Conservation (phyloP, 2,797 vertebrate species). For the Dallia pectoralis region DNA sequence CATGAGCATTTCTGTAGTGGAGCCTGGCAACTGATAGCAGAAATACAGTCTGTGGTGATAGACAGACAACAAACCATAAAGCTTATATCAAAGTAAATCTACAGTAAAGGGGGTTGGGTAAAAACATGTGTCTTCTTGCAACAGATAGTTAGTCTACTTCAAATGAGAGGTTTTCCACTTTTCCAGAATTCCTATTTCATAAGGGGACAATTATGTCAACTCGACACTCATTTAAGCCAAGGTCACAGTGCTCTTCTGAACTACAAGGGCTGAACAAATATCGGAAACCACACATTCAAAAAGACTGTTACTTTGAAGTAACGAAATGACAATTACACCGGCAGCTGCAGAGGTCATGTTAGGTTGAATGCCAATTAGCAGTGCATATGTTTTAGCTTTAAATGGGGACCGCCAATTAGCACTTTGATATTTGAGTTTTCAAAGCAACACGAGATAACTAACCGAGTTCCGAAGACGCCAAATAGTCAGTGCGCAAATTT, state of each 20-base stretch:
- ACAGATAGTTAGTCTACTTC: constrained; percentile 41
- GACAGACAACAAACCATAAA: constrained; percentile 22
- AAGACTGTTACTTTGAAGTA: too few species aligned
- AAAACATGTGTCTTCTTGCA: constrained; percentile 22
- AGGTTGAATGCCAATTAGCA: too few species aligned
- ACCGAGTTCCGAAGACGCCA: too few species aligned
- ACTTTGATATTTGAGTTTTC: too few species aligned
- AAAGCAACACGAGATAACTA: too few species aligned
- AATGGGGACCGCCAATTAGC: too few species aligned
- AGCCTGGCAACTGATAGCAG: constrained; percentile 27
- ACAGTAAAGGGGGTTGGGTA: constrained; percentile 1
- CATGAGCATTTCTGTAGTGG: not conserved
- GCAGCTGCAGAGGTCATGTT: too few species aligned
- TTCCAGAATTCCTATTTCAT: constrained; percentile 40
- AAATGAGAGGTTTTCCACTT: constrained; percentile 37
- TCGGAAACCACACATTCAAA: too few species aligned
- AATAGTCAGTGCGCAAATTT: too few species aligned
- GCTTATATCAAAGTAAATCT: constrained; percentile 29
- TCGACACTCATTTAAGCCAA: constrained; percentile 28
- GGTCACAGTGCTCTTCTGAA: not conserved
- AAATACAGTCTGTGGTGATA: constrained; percentile 15
- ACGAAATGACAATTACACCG: too few species aligned
- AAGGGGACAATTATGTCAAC: constrained; percentile 37
- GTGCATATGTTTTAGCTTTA: too few species aligned
- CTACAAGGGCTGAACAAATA: not conserved